Evolutionary conservation across 2,797 vertebrate species (phyloP).

Genomic region (Phataginus tricuspis): DNA sequence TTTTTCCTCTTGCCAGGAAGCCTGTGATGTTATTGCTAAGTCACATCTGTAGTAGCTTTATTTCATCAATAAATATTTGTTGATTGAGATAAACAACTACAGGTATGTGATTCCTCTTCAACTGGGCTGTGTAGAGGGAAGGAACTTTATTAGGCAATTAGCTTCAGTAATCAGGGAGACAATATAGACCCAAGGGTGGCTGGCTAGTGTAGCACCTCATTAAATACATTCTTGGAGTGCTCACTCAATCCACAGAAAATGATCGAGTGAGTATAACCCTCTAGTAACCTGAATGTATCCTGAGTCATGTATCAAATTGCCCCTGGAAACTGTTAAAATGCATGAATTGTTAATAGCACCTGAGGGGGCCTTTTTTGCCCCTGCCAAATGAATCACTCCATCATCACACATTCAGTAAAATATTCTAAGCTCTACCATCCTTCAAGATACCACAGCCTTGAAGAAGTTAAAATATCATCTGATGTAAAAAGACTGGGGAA

Average conservation of each 20-base stretch:
- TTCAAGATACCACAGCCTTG: not conserved
- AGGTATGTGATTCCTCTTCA: not conserved
- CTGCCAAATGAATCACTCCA: not conserved
- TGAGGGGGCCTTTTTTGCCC: not conserved
- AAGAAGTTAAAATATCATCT: not conserved
- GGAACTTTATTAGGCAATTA: not conserved
- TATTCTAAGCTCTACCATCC: not conserved
- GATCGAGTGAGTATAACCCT: not conserved
- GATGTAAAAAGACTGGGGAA: not conserved
- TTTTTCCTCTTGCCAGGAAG: not conserved
- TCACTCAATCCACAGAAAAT: not conserved
- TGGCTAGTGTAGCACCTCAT: not conserved
- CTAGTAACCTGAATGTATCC: not conserved
- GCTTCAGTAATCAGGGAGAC: not conserved
- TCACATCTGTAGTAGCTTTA: not conserved
- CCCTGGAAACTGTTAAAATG: not conserved
- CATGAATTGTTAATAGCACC: not conserved
- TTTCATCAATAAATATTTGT: slow-evolving; percentile 57
- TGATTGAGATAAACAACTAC: slow-evolving; percentile 14
- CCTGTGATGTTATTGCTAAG: not conserved
- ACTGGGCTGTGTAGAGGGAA: not conserved
- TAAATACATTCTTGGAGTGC: not conserved
- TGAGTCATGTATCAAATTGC: slow-evolving; percentile 4
- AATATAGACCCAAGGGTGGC: not conserved
- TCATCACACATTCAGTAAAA: not conserved